phyloP scores from a whole-genome alignment of 2,797 vertebrate species.

The Furcifer pardalis region DNA sequence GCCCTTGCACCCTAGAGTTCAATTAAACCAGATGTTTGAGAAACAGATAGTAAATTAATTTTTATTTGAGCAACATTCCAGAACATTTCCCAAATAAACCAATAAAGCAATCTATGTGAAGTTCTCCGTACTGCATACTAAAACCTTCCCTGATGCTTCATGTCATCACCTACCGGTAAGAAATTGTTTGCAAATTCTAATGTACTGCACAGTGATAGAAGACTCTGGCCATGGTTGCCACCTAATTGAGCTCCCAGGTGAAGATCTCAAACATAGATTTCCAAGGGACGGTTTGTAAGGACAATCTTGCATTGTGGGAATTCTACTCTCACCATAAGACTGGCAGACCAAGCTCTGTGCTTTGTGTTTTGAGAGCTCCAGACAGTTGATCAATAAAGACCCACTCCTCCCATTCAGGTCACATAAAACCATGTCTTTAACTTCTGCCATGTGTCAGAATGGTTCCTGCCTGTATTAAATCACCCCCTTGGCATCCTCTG shows the following conservation, averaged over 20 bases:
- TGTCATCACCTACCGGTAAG: not conserved
- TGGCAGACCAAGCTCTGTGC: too few relatives aligned
- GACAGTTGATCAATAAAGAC: not conserved
- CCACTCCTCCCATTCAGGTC: not conserved
- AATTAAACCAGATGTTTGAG: conserved; percentile 62
- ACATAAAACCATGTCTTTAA: not conserved
- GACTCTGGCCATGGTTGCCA: not conserved
- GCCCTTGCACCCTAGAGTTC: conserved; percentile 53
- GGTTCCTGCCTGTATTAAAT: not conserved
- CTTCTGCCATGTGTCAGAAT: too few relatives aligned
- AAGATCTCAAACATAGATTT: not conserved
- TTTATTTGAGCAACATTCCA: conserved; percentile 48
- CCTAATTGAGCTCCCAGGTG: not conserved
- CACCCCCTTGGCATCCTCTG: too few relatives aligned
- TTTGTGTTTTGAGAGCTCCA: not conserved
- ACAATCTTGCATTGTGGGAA: not conserved
- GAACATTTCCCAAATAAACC: conserved; percentile 58
- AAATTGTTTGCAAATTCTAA: not conserved
- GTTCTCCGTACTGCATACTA: conserved; percentile 30
- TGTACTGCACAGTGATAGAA: not conserved
- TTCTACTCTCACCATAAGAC: not conserved
- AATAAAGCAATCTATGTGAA: conserved; percentile 52
- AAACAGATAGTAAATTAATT: conserved; percentile 34
- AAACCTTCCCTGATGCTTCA: conserved; percentile 43
- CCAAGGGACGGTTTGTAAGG: not conserved